These are phyloP conservation scores for Peromyscus attwateri DNA, from an alignment of 2,797 vertebrate genomes.

Conservation along the genomic window DNA sequence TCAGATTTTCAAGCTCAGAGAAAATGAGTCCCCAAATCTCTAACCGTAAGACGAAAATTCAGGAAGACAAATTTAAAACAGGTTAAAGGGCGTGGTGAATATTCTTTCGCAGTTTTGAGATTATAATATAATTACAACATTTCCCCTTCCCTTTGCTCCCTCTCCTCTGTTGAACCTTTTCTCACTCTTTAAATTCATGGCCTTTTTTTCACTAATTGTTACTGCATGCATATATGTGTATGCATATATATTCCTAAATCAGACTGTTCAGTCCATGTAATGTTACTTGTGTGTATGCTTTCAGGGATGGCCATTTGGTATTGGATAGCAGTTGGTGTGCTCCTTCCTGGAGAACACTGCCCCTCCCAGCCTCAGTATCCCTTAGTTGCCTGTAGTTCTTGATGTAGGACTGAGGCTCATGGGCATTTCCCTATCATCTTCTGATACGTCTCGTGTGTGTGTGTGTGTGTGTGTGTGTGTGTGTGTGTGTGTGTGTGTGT, in stretches of 20 bases:
- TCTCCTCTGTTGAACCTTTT: background rate
- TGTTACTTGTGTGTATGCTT: background rate
- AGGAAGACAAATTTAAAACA: slow-evolving; percentile 23
- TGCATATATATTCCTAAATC: background rate
- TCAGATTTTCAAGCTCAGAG: background rate
- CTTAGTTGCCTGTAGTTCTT: background rate
- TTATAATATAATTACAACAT: background rate
- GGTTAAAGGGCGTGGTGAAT: background rate
- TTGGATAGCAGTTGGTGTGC: background rate
- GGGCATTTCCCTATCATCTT: background rate
- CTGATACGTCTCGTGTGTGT: background rate
- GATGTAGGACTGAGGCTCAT: background rate
- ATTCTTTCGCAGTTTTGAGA: background rate
- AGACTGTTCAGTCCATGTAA: background rate
- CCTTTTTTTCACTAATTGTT: background rate
- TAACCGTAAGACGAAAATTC: slow-evolving; percentile 1
- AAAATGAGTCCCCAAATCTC: background rate
- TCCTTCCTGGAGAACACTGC: background rate
- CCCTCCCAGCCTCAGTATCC: background rate
- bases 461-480: too few species aligned
- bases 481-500: background rate
- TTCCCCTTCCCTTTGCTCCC: background rate
- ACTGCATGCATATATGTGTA: background rate
- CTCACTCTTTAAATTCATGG: background rate
- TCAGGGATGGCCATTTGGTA: background rate